phyloP scores from a whole-genome alignment of 2,888 invertebrate species.

The Drosophila aldrichi region DNA sequence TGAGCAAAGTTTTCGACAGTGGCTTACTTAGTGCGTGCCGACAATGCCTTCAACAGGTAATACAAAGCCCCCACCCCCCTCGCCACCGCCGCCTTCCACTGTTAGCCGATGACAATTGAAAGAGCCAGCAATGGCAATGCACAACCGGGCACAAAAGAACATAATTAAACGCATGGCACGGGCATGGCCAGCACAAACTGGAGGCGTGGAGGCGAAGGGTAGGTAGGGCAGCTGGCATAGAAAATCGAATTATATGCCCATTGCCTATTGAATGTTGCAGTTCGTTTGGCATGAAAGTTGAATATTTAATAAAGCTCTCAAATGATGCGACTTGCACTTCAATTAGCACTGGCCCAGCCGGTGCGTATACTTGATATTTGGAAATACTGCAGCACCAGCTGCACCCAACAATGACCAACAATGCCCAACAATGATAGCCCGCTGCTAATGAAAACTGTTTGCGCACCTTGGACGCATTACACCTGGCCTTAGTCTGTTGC shows the following conservation, averaged over 20 bases:
- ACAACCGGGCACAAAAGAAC: not conserved
- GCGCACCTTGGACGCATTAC: not conserved
- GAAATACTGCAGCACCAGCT: too few species aligned
- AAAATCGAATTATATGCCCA: not conserved
- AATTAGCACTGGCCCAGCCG: not conserved
- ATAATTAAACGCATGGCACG: conserved; percentile 1
- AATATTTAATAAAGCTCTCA: not conserved
- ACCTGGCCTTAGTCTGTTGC: not conserved
- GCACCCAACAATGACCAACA: too few species aligned
- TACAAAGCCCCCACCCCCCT: not conserved
- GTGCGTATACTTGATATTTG: too few species aligned
- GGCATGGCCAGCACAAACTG: too few species aligned
- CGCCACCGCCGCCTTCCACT: too few species aligned
- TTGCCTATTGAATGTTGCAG: not conserved
- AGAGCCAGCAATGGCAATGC: not conserved
- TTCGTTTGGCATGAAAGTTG: not conserved
- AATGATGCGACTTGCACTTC: not conserved
- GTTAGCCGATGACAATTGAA: not conserved
- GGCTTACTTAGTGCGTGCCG: conserved; percentile 1
- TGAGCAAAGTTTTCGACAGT: conserved; percentile 4
- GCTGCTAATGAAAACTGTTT: not conserved
- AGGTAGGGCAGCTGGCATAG: not conserved
- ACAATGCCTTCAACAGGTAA: not conserved
- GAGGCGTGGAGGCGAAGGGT: too few species aligned
- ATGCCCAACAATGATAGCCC: too few species aligned